Conservation (phyloP, 2,113 vertebrate species). For the Heloderma charlesbogerti region DNA sequence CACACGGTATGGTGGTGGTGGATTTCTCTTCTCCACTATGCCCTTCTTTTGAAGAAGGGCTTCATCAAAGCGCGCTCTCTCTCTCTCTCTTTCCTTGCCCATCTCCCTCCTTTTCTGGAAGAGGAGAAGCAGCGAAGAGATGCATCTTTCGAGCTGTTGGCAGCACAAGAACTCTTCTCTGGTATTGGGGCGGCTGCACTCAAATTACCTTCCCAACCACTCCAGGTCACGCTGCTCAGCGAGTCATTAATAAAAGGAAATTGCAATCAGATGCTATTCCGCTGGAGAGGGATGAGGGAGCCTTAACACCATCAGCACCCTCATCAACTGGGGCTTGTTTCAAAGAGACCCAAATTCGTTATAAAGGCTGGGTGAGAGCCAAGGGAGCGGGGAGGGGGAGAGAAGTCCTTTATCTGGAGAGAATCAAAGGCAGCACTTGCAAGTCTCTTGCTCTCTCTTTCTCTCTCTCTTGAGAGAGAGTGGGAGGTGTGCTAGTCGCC, state of each 20-base stretch:
- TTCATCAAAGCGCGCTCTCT: background rate
- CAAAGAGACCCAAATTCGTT: conserved; percentile 37
- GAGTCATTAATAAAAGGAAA: conserved; percentile 29
- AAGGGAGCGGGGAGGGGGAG: background rate
- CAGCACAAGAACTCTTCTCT: background rate
- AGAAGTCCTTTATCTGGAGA: background rate
- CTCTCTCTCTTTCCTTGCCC: too few species aligned
- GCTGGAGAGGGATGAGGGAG: background rate
- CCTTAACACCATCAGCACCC: background rate
- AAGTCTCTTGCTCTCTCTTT: background rate
- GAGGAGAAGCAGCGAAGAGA: background rate
- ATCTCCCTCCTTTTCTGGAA: background rate
- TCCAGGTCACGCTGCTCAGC: conserved; percentile 29
- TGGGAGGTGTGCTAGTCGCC: background rate
- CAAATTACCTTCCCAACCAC: conserved; percentile 26
- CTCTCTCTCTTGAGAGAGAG: background rate
- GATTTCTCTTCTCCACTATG: background rate
- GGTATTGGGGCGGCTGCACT: background rate
- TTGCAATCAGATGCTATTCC: conserved; percentile 28
- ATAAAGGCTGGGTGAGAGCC: background rate
- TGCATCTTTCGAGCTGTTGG: conserved; percentile 12
- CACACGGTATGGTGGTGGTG: background rate
- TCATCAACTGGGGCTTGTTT: conserved; percentile 17
- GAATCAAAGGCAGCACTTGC: conserved; percentile 11
- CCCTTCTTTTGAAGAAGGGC: background rate